phyloP scores from a whole-genome alignment of 2,113 vertebrate genomes.

The Mystacornis crossleyi region DNA sequence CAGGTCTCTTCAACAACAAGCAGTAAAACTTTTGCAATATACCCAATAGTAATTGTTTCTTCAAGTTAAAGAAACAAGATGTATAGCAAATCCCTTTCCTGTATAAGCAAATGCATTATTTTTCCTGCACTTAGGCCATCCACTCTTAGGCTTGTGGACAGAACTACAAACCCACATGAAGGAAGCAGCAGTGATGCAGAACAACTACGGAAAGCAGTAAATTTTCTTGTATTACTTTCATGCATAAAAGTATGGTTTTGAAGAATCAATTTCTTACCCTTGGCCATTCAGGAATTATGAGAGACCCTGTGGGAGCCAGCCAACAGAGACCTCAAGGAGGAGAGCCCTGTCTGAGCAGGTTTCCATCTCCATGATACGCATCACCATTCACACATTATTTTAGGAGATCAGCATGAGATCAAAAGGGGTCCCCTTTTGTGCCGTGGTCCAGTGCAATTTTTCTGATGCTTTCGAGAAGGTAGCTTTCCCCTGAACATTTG shows the following conservation, averaged over 20 bases:
- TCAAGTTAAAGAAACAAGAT: neutral
- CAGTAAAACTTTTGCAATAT: neutral
- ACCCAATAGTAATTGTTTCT: neutral
- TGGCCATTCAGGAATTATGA: neutral
- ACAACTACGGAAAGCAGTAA: neutral
- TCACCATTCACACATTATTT: neutral
- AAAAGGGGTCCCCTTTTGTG: neutral
- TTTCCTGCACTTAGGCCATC: neutral
- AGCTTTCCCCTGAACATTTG: neutral
- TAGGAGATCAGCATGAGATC: neutral
- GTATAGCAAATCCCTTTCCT: neutral
- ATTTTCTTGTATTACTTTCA: neutral
- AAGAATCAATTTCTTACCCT: neutral
- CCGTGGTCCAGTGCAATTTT: neutral
- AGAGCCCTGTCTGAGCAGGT: neutral
- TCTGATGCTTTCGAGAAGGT: neutral
- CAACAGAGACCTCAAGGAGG: neutral
- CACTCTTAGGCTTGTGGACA: neutral
- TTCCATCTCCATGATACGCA: neutral
- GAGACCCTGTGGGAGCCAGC: neutral
- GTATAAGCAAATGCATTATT: neutral
- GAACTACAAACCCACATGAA: neutral
- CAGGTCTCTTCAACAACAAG: neutral
- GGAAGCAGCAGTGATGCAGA: neutral
- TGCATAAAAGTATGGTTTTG: neutral